Evolutionary conservation across 2,113 vertebrate species (phyloP).

Genomic region (Pyxicephalus adspersus): DNA sequence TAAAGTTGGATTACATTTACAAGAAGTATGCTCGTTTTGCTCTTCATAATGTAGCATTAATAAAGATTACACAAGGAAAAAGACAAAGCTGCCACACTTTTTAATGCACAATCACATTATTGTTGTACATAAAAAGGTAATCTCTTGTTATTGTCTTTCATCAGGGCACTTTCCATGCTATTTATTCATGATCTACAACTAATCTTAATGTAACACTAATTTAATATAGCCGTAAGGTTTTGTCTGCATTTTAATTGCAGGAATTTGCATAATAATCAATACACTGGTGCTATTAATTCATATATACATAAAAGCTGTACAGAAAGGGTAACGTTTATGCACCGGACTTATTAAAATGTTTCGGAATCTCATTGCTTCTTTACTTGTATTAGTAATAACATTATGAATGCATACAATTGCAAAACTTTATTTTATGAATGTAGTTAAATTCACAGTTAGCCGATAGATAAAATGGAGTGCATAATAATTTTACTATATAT

Average conservation of each 20-base stretch:
- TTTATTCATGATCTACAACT: constrained; percentile 42
- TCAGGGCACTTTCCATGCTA: constrained; percentile 42
- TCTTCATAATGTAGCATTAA: constrained; percentile 18
- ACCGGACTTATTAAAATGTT: constrained; percentile 20
- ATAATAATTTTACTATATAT: no score
- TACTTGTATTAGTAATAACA: background rate
- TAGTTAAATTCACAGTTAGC: no score
- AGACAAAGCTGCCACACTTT: constrained; percentile 5
- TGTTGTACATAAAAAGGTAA: constrained; percentile 50
- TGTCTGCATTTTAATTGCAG: constrained; percentile 48
- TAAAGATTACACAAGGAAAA: constrained; percentile 19
- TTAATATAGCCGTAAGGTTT: constrained; percentile 54
- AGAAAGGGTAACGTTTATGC: constrained; percentile 45
- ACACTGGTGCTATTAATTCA: constrained; percentile 36
- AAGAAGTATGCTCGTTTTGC: constrained; percentile 56
- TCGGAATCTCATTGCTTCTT: background rate
- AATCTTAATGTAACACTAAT: constrained; percentile 54
- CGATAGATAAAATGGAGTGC: no score
- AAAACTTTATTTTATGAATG: no score
- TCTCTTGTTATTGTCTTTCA: constrained; percentile 50
- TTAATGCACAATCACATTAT: constrained; percentile 40
- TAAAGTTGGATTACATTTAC: constrained; percentile 1
- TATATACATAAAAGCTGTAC: constrained; percentile 33
- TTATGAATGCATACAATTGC: no score
- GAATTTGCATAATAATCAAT: constrained; percentile 54